Evolutionary conservation across 2,113 vertebrate genomes (phyloP).

Genomic region (Podilymbus podiceps): DNA sequence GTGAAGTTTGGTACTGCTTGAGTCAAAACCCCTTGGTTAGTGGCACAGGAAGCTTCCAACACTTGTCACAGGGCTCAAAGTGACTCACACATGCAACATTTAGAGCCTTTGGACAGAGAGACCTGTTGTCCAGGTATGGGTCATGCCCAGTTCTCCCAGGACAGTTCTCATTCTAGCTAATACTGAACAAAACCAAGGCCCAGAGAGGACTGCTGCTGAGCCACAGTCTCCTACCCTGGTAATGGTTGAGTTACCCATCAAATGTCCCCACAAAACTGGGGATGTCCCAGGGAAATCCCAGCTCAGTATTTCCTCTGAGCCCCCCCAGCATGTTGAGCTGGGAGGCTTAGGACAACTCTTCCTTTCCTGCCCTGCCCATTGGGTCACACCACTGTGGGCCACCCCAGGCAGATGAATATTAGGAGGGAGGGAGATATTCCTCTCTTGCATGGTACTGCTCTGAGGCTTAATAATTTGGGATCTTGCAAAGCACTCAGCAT

Average conservation of each 20-base stretch:
- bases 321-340: not conserved
- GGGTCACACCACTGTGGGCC: not conserved
- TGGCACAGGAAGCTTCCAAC: not conserved
- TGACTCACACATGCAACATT: accelerated
- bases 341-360: not conserved
- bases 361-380: not conserved
- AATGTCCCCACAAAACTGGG: not conserved
- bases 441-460: not conserved
- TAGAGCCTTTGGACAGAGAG: not conserved
- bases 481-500: not conserved
- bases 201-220: not conserved
- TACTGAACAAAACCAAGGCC: not conserved
- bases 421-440: not conserved
- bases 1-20: not conserved
- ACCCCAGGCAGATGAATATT: not conserved
- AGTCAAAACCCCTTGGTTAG: not conserved
- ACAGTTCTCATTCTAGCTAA: not conserved
- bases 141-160: not conserved
- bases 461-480: not conserved
- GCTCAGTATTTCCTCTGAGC: not conserved
- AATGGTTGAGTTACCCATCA: not conserved
- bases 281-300: not conserved
- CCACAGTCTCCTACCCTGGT: not conserved
- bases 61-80: accelerated
- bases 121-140: not conserved